Conservation (phyloP, 1,140 invertebrate genomes). For the Brevipalpus yothersi region DNA sequence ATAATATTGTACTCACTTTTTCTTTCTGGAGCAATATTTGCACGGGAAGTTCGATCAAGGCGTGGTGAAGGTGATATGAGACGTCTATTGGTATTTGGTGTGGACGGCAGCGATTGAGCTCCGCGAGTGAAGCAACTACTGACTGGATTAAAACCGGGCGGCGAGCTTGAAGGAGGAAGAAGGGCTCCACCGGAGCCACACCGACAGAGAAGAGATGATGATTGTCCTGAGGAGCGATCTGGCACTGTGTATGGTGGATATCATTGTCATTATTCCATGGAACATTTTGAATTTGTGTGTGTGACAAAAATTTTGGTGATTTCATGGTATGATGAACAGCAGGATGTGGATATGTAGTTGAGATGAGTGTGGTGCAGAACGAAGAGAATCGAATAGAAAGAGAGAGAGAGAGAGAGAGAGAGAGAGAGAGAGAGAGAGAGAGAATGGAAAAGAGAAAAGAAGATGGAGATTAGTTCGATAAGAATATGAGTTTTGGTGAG, state of each 20-base stretch:
- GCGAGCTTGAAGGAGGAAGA: background rate
- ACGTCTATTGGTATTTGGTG: constrained; percentile 5
- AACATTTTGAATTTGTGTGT: background rate
- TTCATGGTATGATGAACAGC: background rate
- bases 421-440: background rate
- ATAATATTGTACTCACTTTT: background rate
- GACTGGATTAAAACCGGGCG: background rate
- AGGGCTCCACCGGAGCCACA: constrained; percentile 1
- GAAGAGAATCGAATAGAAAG: background rate
- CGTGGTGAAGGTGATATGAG: constrained; percentile 2
- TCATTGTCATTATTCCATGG: background rate
- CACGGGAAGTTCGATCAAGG: background rate
- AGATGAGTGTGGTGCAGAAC: background rate
- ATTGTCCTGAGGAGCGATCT: background rate
- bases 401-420: background rate
- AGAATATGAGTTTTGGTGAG: too few species aligned
- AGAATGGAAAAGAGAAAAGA: background rate
- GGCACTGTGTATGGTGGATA: background rate
- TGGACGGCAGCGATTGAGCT: constrained; percentile 9
- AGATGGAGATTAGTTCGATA: background rate
- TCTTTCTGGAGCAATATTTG: background rate
- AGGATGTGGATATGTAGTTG: background rate
- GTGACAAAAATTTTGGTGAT: background rate
- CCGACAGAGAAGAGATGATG: background rate
- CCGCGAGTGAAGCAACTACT: constrained; percentile 1